Conservation (phyloP, 2,113 vertebrate species). For the Bombycilla garrulus region DNA sequence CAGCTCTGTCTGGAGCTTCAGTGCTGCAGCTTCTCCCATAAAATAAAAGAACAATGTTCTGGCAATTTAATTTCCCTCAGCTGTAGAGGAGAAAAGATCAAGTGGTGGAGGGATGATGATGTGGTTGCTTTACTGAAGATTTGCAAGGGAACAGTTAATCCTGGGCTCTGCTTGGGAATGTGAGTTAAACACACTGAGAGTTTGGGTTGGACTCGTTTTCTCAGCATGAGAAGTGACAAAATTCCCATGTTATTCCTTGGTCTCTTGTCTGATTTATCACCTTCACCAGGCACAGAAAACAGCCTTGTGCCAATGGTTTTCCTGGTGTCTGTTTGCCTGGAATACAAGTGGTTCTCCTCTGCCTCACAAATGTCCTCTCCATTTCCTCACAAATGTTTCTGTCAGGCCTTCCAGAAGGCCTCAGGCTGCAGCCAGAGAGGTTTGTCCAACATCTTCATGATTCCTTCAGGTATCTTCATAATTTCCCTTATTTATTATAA, state of each 20-base stretch:
- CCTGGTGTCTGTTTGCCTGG: neutral
- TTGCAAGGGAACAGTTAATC: neutral
- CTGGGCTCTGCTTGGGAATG: neutral
- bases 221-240: accelerated
- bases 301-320: neutral
- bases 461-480: neutral
- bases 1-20: neutral
- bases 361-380: too few species aligned
- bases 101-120: neutral
- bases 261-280: neutral
- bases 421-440: neutral
- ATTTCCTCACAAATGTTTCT: neutral
- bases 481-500: neutral
- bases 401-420: neutral
- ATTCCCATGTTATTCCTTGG: neutral
- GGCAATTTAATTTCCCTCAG: neutral
- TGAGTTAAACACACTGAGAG: neutral
- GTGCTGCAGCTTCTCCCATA: neutral
- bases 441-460: neutral
- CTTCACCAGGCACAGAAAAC: neutral
- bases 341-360: neutral
- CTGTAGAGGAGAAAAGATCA: neutral
- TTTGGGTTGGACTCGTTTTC: neutral
- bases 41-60: neutral
- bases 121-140: neutral